Evolutionary conservation across 2,113 vertebrate genomes (phyloP).

Genomic region (Synchiropus splendidus): DNA sequence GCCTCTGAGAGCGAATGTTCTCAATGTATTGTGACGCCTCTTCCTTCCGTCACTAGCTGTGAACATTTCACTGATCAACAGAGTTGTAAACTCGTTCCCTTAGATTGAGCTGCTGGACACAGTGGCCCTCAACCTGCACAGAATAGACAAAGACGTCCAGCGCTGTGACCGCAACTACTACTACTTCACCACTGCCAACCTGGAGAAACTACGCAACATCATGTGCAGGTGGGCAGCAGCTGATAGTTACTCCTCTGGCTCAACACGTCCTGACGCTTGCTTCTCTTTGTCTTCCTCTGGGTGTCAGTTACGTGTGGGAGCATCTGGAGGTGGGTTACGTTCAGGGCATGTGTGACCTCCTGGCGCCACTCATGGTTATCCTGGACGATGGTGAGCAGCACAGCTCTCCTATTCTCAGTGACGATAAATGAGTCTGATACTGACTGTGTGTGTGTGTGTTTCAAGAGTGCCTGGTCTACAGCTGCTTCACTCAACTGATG

Average conservation of each 20-base stretch:
- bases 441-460: slow-evolving; percentile 4
- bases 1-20: too few relatives aligned
- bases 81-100: too few relatives aligned
- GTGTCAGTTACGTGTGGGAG: slow-evolving; percentile 88
- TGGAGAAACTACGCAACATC: slow-evolving; percentile 93
- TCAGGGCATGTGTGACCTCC: slow-evolving; percentile 98
- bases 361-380: slow-evolving; percentile 91
- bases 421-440: slow-evolving; percentile 9
- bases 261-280: too few relatives aligned
- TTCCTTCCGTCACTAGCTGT: too few relatives aligned
- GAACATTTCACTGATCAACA: too few relatives aligned
- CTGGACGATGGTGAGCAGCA: slow-evolving; percentile 87
- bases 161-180: slow-evolving; percentile 96
- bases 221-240: slow-evolving; percentile 99
- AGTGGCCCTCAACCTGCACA: slow-evolving; percentile 94
- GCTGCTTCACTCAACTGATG: slow-evolving; percentile 96
- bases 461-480: slow-evolving; percentile 89
- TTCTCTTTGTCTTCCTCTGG: background rate
- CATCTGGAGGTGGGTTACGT: slow-evolving; percentile 96
- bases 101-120: slow-evolving; percentile 80
- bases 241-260: slow-evolving; percentile 5
- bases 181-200: slow-evolving; percentile 90
- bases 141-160: slow-evolving; percentile 97
- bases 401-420: slow-evolving; percentile 11
- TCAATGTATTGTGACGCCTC: too few relatives aligned